Conservation (phyloP, 2,797 vertebrate genomes). For the Enteromius paludinosus region DNA sequence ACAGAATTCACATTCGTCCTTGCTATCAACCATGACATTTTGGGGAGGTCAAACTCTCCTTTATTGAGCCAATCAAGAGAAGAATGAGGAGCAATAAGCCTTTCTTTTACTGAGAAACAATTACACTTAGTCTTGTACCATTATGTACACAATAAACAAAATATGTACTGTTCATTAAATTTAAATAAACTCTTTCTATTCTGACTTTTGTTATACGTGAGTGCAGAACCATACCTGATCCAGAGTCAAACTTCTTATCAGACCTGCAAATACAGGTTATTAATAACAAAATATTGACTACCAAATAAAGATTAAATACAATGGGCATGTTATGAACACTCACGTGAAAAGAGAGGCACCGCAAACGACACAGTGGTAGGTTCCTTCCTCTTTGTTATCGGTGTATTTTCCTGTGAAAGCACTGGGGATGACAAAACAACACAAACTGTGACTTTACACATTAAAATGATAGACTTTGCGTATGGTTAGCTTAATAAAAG, state of each 20-base stretch:
- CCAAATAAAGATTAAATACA: neutral
- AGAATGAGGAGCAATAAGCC: slow-evolving; percentile 1
- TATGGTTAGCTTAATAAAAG: neutral
- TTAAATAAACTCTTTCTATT: neutral
- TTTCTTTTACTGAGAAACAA: neutral
- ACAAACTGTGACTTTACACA: neutral
- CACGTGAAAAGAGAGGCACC: slow-evolving; percentile 88
- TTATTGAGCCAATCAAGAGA: slow-evolving; percentile 6
- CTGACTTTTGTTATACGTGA: neutral
- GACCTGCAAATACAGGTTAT: slow-evolving; percentile 83
- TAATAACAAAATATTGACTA: slow-evolving; percentile 2
- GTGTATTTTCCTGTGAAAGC: slow-evolving; percentile 91
- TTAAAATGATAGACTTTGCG: neutral
- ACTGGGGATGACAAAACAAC: slow-evolving; percentile 69
- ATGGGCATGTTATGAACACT: slow-evolving; percentile 64
- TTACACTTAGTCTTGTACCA: neutral
- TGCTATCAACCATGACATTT: slow-evolving; percentile 59
- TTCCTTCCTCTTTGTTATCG: slow-evolving; percentile 87
- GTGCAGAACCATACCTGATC: slow-evolving; percentile 86
- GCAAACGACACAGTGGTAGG: slow-evolving; percentile 92
- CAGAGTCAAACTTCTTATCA: slow-evolving; percentile 93
- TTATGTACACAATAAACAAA: neutral
- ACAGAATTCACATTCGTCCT: slow-evolving; percentile 52
- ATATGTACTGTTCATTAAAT: neutral
- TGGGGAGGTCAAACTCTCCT: slow-evolving; percentile 55